Percentiles rank a stretch among this genome's conserved stretches.
These are phyloP conservation scores for Lithophane ornitopus DNA, from an alignment of 2,888 invertebrate species.

Conservation along the genomic window DNA sequence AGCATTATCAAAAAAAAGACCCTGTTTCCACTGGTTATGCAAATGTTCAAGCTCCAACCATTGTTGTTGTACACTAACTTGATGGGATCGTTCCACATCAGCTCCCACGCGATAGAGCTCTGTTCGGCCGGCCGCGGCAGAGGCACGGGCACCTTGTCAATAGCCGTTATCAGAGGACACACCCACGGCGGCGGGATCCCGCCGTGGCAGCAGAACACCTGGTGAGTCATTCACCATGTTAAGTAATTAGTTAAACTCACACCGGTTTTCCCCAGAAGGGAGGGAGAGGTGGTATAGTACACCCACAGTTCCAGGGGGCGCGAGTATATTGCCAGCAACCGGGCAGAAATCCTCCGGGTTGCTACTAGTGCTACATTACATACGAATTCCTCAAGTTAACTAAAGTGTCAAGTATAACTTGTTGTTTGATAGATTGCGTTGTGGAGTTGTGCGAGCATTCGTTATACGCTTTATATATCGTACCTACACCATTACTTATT, in stretches of 20 bases:
- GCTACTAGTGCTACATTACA: no score
- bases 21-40: background rate
- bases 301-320: background rate
- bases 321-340: background rate
- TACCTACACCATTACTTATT: no score
- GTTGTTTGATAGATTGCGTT: background rate
- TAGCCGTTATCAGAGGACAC: slow-evolving; percentile 91
- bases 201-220: slow-evolving; percentile 95
- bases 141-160: slow-evolving; percentile 92
- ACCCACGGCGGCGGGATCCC: slow-evolving; percentile 94
- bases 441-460: background rate
- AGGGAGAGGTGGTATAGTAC: background rate
- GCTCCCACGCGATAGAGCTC: slow-evolving; percentile 94
- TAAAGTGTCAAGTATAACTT: background rate
- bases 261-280: background rate
- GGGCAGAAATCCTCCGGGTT: background rate
- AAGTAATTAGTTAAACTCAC: background rate
- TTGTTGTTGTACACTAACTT: slow-evolving; percentile 76
- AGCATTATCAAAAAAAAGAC: background rate
- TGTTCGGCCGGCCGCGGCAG: slow-evolving; percentile 92
- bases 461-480: background rate
- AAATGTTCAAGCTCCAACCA: background rate
- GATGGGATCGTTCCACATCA: slow-evolving; percentile 95
- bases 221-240: slow-evolving; percentile 14
- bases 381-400: background rate